Evolutionary conservation across 1,140 invertebrate genomes (phyloP), one percentile per base, ranked within the genome.

Genomic region (Papilio polyxenes): DNA sequence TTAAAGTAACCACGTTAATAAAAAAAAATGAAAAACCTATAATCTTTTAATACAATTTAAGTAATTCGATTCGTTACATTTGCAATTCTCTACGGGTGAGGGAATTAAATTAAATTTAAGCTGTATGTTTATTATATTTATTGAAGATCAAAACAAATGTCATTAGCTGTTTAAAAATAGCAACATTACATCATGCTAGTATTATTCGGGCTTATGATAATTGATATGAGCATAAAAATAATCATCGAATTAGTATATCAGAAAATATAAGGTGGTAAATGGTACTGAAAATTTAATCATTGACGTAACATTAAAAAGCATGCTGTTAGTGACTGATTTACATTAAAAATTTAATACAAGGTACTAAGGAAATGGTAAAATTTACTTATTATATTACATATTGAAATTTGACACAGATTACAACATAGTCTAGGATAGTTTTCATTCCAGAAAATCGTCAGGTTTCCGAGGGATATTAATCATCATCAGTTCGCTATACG

Each of bases 141-240:
- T 31, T 65, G 23, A 31, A 65, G 13, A 65, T 13, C 9, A 23
- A 13, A 31, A 31, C 20, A 31, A 31, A 62, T 23, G n/a, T 20
- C 9, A n/a, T 62, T 62, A 20, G 9, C 20, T 20, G 20, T 65
- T 65, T 65, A 65, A 65, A 65, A 65, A 65, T 65, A 65, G 62
- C 11, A 37, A 65, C 20, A 31, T 65, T 65, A 65, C 62, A 31
- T 65, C 62, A 65, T 65, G 62, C 23, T 9, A 31, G 23, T 65
- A 65, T 62, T 62, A 65, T 65, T 65, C 9, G 20, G 20, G 59
- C 59, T 65, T 65, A 10, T 65, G 59, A 65, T 65, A 23, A 65
- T 65, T 65, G 59, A 65, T 31, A 65, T 10, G 23, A 23, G 62
- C 31, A 65, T 65, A 65, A 65, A 65, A 65, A 65, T 65, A 65